phyloP scores from a whole-genome alignment of 2,888 invertebrate species.

The Pasiphila rectangulata region DNA sequence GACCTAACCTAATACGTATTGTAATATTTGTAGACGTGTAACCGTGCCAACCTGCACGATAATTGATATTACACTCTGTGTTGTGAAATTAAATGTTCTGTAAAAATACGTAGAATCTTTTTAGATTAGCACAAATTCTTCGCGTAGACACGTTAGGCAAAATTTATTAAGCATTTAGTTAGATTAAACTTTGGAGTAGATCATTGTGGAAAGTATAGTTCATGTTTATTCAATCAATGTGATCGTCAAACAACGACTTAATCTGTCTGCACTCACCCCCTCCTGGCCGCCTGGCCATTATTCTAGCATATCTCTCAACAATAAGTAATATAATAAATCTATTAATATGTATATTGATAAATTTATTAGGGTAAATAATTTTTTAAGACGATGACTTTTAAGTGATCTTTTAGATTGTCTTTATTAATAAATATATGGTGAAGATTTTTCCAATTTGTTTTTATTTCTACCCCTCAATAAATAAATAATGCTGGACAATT shows the following conservation, averaged over 20 bases:
- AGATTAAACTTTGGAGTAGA: slow-evolving; percentile 68
- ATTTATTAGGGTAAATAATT: slow-evolving; percentile 81
- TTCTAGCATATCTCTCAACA: slow-evolving; percentile 81
- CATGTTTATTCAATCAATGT: slow-evolving; percentile 75
- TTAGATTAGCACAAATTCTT: slow-evolving; percentile 80
- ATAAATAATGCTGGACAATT: no score
- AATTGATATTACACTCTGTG: slow-evolving; percentile 82
- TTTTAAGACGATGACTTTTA: slow-evolving; percentile 81
- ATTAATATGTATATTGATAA: slow-evolving; percentile 79
- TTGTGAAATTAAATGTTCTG: slow-evolving; percentile 82
- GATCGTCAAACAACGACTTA: slow-evolving; percentile 76
- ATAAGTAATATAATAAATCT: slow-evolving; percentile 77
- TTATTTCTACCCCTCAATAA: slow-evolving; percentile 47
- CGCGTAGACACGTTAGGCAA: slow-evolving; percentile 77
- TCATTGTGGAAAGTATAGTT: slow-evolving; percentile 71
- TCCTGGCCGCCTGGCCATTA: slow-evolving; percentile 36
- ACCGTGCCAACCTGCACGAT: slow-evolving; percentile 72
- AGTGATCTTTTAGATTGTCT: slow-evolving; percentile 82
- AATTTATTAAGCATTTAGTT: slow-evolving; percentile 74
- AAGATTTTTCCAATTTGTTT: slow-evolving; percentile 77
- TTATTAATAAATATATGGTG: slow-evolving; percentile 82
- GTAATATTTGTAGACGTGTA: slow-evolving; percentile 66
- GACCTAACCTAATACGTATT: slow-evolving; percentile 60
- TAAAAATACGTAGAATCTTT: slow-evolving; percentile 76
- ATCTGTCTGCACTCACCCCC: slow-evolving; percentile 59